These are phyloP conservation scores for Drosophila neutralis DNA, from an alignment of 2,888 invertebrate genomes.

Conservation along the genomic window DNA sequence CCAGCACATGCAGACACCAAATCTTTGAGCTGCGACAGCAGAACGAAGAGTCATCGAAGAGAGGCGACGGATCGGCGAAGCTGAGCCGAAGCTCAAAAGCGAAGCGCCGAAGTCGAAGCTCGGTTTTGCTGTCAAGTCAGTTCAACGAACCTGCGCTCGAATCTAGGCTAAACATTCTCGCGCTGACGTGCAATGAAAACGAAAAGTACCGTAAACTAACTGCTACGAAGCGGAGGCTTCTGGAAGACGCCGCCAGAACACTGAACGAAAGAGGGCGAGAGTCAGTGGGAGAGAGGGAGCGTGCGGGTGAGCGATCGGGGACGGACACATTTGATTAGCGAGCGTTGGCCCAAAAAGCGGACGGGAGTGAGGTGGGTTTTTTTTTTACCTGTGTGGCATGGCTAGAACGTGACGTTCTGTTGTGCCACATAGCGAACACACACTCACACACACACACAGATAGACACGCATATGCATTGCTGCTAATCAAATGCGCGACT, in stretches of 20 bases:
- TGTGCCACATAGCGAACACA: slow-evolving; percentile 55
- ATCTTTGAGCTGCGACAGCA: slow-evolving; percentile 32
- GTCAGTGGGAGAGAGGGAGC: not conserved
- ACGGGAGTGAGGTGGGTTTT: slow-evolving; percentile 31
- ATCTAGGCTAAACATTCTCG: slow-evolving; percentile 85
- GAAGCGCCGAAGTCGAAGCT: slow-evolving; percentile 25
- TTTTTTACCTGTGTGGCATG: slow-evolving; percentile 46
- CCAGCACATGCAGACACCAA: slow-evolving; percentile 49
- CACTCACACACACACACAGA: slow-evolving; percentile 9
- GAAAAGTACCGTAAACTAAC: slow-evolving; percentile 86
- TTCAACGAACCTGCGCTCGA: slow-evolving; percentile 85
- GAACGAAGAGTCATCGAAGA: slow-evolving; percentile 14
- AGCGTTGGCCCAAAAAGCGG: slow-evolving; percentile 52
- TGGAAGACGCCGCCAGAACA: slow-evolving; percentile 61
- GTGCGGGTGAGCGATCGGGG: slow-evolving; percentile 1
- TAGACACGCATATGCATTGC: slow-evolving; percentile 10
- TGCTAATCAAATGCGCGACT: slow-evolving; percentile 69
- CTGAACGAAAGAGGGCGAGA: slow-evolving; percentile 18
- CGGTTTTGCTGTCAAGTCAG: slow-evolving; percentile 58
- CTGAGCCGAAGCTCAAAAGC: slow-evolving; percentile 11
- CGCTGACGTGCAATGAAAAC: slow-evolving; percentile 85
- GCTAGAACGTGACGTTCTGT: slow-evolving; percentile 70
- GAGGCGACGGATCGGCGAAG: slow-evolving; percentile 8
- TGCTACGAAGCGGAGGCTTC: slow-evolving; percentile 79
- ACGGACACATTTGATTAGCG: slow-evolving; percentile 70